Percentiles rank a stretch among this genome's conserved stretches.
Evolutionary conservation across 2,113 vertebrate species (phyloP).

Genomic region (Lagopus leucura): DNA sequence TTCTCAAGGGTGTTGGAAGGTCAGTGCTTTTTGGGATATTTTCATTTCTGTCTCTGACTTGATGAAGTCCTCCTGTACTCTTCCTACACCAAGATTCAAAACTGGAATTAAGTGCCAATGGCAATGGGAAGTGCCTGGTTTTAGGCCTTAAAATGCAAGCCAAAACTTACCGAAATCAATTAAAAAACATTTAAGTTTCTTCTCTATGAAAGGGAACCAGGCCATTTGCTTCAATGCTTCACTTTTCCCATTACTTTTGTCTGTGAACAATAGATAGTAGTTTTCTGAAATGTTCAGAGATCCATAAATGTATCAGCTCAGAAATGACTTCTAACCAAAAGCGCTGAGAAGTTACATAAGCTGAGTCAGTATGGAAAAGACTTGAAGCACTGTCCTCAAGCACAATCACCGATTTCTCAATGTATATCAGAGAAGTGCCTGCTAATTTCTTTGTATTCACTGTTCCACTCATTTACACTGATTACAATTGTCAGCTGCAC

Average conservation of each 20-base stretch:
- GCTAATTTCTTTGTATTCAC: neutral
- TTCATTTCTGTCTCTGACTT: neutral
- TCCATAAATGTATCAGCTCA: neutral
- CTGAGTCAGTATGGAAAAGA: neutral
- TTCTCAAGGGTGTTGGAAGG: neutral
- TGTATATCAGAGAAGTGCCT: neutral
- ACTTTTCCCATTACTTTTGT: neutral
- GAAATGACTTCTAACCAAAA: neutral
- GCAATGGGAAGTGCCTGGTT: neutral
- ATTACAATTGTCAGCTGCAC: neutral
- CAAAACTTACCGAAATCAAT: neutral
- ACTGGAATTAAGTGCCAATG: neutral
- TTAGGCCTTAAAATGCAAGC: neutral
- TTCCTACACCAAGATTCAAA: neutral
- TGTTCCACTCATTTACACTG: neutral
- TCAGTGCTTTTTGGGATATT: neutral
- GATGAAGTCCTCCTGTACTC: neutral
- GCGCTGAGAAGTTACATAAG: neutral
- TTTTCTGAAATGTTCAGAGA: neutral
- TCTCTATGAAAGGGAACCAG: neutral
- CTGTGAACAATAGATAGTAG: neutral
- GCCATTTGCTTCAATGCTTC: neutral
- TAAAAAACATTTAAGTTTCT: neutral
- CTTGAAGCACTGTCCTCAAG: neutral
- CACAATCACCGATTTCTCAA: neutral